Conservation (phyloP, 2,797 vertebrate genomes). For the Molothrus ater region DNA sequence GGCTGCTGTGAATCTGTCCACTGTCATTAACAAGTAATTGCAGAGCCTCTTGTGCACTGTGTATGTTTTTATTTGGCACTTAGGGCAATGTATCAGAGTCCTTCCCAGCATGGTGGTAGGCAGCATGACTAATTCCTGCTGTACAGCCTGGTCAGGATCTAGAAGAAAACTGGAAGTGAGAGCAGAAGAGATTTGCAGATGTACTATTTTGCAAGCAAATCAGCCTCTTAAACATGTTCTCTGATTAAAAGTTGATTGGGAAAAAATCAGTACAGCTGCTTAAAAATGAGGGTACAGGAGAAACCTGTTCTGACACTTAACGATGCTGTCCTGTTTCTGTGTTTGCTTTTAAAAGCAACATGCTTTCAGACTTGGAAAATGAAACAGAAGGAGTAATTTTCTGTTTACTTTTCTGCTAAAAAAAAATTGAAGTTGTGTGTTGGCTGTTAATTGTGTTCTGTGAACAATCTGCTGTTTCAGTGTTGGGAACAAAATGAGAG, state of each 20-base stretch:
- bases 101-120: not conserved
- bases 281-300: not conserved
- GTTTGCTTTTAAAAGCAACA: not conserved
- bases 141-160: not conserved
- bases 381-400: not conserved
- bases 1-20: not conserved
- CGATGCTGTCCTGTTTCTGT: fast-evolving
- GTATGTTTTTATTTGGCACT: not conserved
- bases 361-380: not conserved
- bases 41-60: not conserved
- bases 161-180: not conserved
- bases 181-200: conserved; percentile 16
- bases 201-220: not conserved
- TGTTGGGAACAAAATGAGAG: conserved; percentile 1
- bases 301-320: not conserved
- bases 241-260: not conserved
- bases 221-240: not conserved
- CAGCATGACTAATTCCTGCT: not conserved
- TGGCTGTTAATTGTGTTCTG: not conserved
- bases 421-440: not conserved
- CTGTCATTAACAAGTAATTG: not conserved
- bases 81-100: not conserved
- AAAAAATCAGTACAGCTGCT: not conserved
- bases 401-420: conserved; percentile 31
- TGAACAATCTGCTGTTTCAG: not conserved